Evolutionary conservation across 2,113 vertebrate species (phyloP), one percentile per base, ranked within the genome.

Genomic region (Gambusia affinis): DNA sequence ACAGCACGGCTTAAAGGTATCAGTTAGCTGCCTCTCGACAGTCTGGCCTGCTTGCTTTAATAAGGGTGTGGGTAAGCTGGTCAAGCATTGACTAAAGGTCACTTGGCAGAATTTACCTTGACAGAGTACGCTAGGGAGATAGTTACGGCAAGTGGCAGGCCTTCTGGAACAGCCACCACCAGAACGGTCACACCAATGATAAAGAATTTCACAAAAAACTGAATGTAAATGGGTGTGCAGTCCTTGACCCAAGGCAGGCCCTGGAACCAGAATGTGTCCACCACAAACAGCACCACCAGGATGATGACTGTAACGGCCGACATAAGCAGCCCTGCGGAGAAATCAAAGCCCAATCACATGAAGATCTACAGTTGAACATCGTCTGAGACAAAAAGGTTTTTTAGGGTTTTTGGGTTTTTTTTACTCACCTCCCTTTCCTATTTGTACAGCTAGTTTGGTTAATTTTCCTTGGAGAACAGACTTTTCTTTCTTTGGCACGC

Each of bases 191-290:
- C 98, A 75, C 98, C 98, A 75, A 99, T 98, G 91, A 99, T 99
- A 94, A 99, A 99, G 94, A 99, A 99, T 89, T 99, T 99, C 70
- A 99, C 98, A 86, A 99, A 98, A 91, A 98, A 99, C 84, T 99
- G 98, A 85, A 99, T 96, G 91, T 99, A 99, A 91, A 99, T 94
- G 3, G 98, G 98, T 1, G 97, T 98, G 92, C 98, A 99, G 72
- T 96, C 96, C 75, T 96, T 94, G 82, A 96, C 90, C 98, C 98
- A 99, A 0, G 94, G 94, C 84, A 96, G 92, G 74, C 95, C 95
- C 92, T 98, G 96, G 84, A 98, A 84, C 96, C 97, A 98, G 91
- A 99, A 99, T 67, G 97, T 99, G 92, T 99, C 94, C 33, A 98
- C 95, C 61, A 97, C 97, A 91, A 99, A 99, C 87, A 97, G 95